These are phyloP conservation scores for Kryptopterus vitreolus DNA, from an alignment of 2,797 vertebrate genomes.

Conservation along the genomic window DNA sequence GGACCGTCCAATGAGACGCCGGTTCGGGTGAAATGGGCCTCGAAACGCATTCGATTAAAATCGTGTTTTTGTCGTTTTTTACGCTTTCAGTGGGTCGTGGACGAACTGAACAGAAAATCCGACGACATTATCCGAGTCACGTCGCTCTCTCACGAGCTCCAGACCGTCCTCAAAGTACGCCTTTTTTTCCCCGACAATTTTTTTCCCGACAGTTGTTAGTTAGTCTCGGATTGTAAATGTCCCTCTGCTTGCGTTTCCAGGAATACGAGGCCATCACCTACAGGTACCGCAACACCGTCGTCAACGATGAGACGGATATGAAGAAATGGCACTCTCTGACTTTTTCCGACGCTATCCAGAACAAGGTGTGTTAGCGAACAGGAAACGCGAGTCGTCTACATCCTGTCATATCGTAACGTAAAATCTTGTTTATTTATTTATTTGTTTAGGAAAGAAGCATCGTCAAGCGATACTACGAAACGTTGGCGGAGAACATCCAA, in stretches of 20 bases:
- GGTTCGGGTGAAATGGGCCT: no score
- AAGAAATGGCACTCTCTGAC: constrained; percentile 70
- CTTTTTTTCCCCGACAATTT: background rate
- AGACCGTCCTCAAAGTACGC: constrained; percentile 80
- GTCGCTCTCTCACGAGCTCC: constrained; percentile 78
- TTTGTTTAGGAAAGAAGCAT: constrained; percentile 80
- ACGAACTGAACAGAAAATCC: constrained; percentile 83
- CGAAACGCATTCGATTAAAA: no score
- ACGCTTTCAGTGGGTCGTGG: constrained; percentile 74
- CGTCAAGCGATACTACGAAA: constrained; percentile 77
- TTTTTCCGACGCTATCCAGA: constrained; percentile 79
- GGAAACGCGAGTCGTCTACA: background rate
- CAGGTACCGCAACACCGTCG: constrained; percentile 77
- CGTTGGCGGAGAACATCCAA: constrained; percentile 78
- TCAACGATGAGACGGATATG: constrained; percentile 60
- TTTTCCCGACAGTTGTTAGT: background rate
- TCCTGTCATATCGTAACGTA: background rate
- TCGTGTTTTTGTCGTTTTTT: background rate
- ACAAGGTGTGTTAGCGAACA: constrained; percentile 72
- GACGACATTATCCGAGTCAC: constrained; percentile 69
- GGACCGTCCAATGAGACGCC: no score
- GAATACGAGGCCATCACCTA: constrained; percentile 82
- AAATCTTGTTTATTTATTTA: background rate
- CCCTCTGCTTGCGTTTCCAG: constrained; percentile 63
- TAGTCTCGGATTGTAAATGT: no score